These are phyloP conservation scores for Cryptocephalus primarius DNA, from an alignment of 2,888 invertebrate species.

Conservation along the genomic window DNA sequence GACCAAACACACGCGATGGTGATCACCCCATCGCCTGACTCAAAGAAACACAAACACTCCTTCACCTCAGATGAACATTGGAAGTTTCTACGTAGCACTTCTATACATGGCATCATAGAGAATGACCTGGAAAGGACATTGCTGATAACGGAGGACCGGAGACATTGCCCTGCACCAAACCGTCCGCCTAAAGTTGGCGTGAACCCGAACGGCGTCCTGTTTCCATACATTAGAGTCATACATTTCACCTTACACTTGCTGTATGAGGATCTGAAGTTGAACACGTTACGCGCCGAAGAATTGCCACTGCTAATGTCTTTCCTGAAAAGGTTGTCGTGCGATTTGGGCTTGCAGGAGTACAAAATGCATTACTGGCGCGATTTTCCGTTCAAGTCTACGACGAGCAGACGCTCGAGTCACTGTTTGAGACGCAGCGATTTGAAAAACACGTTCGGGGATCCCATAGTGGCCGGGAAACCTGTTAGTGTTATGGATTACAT, in stretches of 20 bases:
- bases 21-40: conserved; percentile 38
- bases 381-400: conserved; percentile 45
- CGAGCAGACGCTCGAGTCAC: conserved; percentile 1
- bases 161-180: background rate
- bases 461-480: conserved; percentile 50
- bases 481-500: conserved; percentile 65
- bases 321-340: conserved; percentile 64
- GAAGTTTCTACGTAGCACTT: conserved; percentile 42
- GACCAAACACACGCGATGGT: conserved; percentile 25
- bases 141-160: conserved; percentile 4
- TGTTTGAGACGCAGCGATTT: conserved; percentile 37
- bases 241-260: conserved; percentile 76
- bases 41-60: conserved; percentile 72
- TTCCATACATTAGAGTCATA: conserved; percentile 61
- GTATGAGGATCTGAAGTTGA: conserved; percentile 84
- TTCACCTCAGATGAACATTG: conserved; percentile 74
- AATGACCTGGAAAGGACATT: conserved; percentile 11
- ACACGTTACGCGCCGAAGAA: conserved; percentile 56
- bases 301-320: conserved; percentile 58
- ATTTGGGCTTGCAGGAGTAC: conserved; percentile 61
- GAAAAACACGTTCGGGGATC: conserved; percentile 48
- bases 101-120: no score
- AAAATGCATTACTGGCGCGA: conserved; percentile 77
- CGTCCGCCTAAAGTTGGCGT: conserved; percentile 29
- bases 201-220: conserved; percentile 56